Conservation (phyloP, 2,797 vertebrate species). For the Trachurus trachurus region DNA sequence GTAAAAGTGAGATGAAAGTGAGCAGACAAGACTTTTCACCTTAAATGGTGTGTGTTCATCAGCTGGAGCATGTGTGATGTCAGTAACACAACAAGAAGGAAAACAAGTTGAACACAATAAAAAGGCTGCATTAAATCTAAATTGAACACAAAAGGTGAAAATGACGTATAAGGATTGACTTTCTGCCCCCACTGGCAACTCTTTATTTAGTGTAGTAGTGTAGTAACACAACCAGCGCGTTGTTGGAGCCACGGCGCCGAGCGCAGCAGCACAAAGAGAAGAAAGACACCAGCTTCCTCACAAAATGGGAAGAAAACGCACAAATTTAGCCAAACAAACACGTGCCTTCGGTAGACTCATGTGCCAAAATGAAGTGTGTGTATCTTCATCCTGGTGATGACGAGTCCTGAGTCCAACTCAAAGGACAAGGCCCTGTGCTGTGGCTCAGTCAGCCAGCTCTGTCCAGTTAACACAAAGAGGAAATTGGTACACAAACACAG, state of each 20-base stretch:
- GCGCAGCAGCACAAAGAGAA: neutral
- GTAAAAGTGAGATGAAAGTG: conserved; percentile 49
- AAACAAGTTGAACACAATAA: neutral
- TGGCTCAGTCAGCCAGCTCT: neutral
- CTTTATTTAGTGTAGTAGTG: neutral
- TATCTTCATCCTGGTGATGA: neutral
- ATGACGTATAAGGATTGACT: neutral
- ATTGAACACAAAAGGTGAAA: neutral
- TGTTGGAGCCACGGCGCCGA: neutral
- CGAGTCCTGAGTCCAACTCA: neutral
- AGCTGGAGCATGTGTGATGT: conserved; percentile 20
- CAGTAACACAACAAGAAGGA: conserved; percentile 4
- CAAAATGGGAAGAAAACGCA: neutral
- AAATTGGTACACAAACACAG: neutral
- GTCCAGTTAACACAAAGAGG: conserved; percentile 1
- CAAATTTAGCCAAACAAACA: neutral
- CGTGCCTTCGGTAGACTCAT: neutral
- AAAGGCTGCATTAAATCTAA: neutral
- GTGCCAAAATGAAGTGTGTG: neutral
- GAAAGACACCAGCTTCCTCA: neutral
- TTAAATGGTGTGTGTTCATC: conserved; percentile 46
- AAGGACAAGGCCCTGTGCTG: neutral
- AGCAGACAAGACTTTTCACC: conserved; percentile 45
- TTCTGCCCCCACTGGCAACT: conserved; percentile 20
- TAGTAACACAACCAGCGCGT: no score